Conservation (phyloP, 1,140 invertebrate species). For the Melitaea cinxia region DNA sequence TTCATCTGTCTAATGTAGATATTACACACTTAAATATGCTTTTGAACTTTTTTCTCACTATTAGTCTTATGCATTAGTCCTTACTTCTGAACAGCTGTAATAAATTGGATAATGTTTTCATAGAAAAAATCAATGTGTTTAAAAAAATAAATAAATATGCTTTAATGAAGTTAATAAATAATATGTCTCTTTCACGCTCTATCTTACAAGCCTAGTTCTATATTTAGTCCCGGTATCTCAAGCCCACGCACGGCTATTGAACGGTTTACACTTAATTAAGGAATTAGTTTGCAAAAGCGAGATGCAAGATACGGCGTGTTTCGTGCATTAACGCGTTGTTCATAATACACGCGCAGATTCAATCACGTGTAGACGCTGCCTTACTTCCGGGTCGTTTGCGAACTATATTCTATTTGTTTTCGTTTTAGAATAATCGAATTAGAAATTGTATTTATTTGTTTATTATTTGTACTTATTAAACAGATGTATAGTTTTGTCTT, state of each 20-base stretch:
- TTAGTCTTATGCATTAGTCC: too few relatives aligned
- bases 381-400: conserved; percentile 19
- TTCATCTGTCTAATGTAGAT: too few relatives aligned
- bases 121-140: too few relatives aligned
- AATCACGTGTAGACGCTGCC: conserved; percentile 27
- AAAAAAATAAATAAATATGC: background rate
- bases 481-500: background rate
- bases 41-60: too few relatives aligned
- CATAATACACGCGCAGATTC: conserved; percentile 25
- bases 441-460: background rate
- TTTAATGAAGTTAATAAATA: background rate
- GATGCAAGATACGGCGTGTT: conserved; percentile 45
- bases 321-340: conserved; percentile 40
- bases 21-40: too few relatives aligned
- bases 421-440: conserved; percentile 9
- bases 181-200: conserved; percentile 6
- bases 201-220: conserved; percentile 12
- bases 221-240: conserved; percentile 27
- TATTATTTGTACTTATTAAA: background rate
- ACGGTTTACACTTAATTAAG: conserved; percentile 65
- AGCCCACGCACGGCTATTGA: conserved; percentile 35
- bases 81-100: too few relatives aligned
- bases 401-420: conserved; percentile 11
- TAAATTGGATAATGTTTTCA: too few relatives aligned
- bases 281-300: conserved; percentile 56